Conservation (phyloP, 2,113 vertebrate species). For the Mastomys natalensis region DNA sequence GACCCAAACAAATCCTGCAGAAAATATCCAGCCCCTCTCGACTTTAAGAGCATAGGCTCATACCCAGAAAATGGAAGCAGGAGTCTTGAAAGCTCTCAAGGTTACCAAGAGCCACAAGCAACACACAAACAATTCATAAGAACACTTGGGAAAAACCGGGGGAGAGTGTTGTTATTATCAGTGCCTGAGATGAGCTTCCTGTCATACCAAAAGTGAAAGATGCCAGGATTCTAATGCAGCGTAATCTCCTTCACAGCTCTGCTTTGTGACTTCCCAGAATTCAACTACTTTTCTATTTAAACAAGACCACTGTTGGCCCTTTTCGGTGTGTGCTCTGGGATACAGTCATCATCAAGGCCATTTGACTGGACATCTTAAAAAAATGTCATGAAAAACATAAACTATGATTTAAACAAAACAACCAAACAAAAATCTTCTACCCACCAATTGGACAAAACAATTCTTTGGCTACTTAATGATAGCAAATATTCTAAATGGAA, state of each 20-base stretch:
- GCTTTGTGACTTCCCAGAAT: conserved; percentile 21
- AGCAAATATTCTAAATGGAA: neutral
- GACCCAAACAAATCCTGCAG: neutral
- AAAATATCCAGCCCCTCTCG: neutral
- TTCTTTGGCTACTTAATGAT: neutral
- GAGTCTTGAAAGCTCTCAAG: neutral
- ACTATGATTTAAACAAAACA: neutral
- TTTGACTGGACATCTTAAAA: neutral
- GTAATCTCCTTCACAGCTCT: neutral
- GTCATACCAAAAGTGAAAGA: neutral
- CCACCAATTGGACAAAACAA: neutral
- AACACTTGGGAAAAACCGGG: no score
- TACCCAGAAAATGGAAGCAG: neutral
- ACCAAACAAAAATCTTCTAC: neutral
- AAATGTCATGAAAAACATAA: conserved; percentile 22
- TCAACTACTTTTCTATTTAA: neutral
- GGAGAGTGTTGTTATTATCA: neutral
- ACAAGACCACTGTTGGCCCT: neutral
- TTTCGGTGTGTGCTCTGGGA: neutral
- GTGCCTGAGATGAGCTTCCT: neutral
- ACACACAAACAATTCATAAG: neutral
- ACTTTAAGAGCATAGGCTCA: neutral
- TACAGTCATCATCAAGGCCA: neutral
- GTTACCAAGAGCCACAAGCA: neutral
- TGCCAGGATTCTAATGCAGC: neutral